Evolutionary conservation across 2,797 vertebrate species (phyloP).

Genomic region (Tapirus indicus): DNA sequence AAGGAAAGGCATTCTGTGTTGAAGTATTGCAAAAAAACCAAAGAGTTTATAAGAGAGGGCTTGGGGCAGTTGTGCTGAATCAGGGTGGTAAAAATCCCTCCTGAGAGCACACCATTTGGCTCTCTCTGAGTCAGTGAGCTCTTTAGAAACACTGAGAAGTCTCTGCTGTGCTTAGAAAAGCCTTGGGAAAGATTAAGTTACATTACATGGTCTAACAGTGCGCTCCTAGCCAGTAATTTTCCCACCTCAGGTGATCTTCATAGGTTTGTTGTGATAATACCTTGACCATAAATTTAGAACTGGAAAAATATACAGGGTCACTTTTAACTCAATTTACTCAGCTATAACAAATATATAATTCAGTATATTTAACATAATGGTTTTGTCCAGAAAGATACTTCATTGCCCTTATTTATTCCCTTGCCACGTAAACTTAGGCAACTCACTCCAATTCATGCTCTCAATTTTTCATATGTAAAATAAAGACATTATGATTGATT

Average conservation of each 20-base stretch:
- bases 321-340: neutral
- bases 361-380: neutral
- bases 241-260: neutral
- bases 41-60: neutral
- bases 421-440: neutral
- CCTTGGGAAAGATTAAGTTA: neutral
- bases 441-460: neutral
- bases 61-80: neutral
- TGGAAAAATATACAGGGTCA: neutral
- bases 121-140: neutral
- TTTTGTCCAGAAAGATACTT: neutral
- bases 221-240: neutral
- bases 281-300: neutral
- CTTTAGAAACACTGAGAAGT: neutral
- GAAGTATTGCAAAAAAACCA: neutral
- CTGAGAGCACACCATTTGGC: neutral
- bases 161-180: neutral
- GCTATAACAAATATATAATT: neutral
- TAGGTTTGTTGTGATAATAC: neutral
- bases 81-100: neutral
- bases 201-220: neutral
- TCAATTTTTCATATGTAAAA: neutral
- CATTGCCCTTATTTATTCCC: neutral
- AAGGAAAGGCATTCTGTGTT: neutral
- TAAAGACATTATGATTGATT: neutral